Evolutionary conservation across 2,113 vertebrate species (phyloP).

Genomic region (Leucoraja erinaceus): DNA sequence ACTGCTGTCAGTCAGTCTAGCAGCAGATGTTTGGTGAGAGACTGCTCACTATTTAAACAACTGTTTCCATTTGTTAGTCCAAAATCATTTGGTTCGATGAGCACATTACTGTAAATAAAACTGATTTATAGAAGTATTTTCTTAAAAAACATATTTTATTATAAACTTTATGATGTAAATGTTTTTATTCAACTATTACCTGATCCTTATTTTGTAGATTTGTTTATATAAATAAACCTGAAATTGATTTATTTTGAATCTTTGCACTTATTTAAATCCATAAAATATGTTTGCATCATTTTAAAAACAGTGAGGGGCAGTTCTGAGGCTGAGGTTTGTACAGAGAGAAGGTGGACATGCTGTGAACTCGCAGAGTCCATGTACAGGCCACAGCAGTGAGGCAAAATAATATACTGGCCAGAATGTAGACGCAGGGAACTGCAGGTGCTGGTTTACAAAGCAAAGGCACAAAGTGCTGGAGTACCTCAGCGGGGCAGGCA

Average conservation of each 20-base stretch:
- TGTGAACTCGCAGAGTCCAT: background rate
- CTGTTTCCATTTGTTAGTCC: background rate
- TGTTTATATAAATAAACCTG: conserved; percentile 20
- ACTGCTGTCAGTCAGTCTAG: background rate
- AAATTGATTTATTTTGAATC: background rate
- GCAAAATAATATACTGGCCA: background rate
- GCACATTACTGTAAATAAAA: background rate
- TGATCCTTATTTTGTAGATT: background rate
- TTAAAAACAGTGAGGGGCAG: too few species aligned
- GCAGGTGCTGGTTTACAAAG: too few species aligned
- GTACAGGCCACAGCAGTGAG: background rate
- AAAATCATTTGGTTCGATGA: background rate
- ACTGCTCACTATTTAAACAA: background rate
- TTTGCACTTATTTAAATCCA: background rate
- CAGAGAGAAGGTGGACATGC: background rate
- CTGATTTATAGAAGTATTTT: background rate
- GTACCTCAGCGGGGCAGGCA: too few species aligned
- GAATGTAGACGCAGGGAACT: too few species aligned
- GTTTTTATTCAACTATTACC: background rate
- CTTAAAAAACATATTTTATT: background rate
- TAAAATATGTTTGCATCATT: too few species aligned
- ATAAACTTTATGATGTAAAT: background rate
- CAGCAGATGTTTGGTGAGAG: too few species aligned
- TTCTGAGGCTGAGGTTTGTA: background rate
- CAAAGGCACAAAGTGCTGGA: too few species aligned